A percentile compares a stretch with the other conserved stretches of the same genome.
phyloP scores from a whole-genome alignment of 2,797 vertebrate genomes.

The Acanthiza pusilla region DNA sequence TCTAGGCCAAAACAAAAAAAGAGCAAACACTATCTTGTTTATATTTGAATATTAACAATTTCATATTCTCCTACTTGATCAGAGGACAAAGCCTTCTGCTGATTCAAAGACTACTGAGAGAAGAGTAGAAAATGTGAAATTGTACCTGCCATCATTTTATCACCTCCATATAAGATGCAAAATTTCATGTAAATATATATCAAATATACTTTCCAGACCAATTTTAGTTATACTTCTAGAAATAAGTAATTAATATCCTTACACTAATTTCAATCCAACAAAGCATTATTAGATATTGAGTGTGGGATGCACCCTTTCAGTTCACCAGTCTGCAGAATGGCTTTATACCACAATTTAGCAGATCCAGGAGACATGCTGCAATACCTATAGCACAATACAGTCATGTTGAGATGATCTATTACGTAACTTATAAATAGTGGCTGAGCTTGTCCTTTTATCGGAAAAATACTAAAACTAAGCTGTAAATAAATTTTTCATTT shows the following conservation, averaged over 20 bases:
- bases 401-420: not conserved
- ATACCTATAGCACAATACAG: not conserved
- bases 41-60: not conserved
- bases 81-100: not conserved
- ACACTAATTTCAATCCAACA: not conserved
- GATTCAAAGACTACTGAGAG: not conserved
- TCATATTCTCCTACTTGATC: not conserved
- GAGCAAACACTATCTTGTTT: fast-evolving
- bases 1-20: not conserved
- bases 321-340: not conserved
- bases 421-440: not conserved
- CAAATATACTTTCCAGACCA: not conserved
- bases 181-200: not conserved
- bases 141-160: not conserved
- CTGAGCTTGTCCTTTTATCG: not conserved
- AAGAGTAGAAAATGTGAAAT: not conserved
- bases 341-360: not conserved
- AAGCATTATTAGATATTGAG: not conserved
- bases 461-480: not conserved
- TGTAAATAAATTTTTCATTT: not conserved
- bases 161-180: not conserved
- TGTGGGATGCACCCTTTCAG: not conserved
- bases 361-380: not conserved
- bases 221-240: not conserved
- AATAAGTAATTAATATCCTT: not conserved